Evolutionary conservation across 2,888 invertebrate species (phyloP).

Genomic region (Amblyjoppa fuscipennis): DNA sequence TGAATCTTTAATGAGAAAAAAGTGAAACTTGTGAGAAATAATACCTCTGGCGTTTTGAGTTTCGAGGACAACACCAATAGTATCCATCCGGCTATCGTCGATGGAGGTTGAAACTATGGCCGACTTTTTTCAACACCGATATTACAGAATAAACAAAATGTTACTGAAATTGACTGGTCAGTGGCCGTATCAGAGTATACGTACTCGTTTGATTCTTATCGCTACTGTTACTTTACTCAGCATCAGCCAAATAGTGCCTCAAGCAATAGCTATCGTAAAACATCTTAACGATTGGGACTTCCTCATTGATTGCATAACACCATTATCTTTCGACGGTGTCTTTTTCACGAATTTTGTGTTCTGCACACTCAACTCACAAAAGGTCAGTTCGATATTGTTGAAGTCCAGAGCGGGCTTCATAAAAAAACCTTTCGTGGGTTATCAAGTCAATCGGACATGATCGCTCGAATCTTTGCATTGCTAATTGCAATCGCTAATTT

Average conservation of each 20-base stretch:
- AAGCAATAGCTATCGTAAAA: constrained; percentile 26
- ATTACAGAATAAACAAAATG: constrained; percentile 41
- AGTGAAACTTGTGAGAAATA: background rate
- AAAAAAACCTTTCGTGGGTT: too few species aligned
- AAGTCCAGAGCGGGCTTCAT: too few species aligned
- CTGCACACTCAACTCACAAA: too few species aligned
- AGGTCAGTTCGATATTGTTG: too few species aligned
- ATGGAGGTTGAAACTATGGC: constrained; percentile 4
- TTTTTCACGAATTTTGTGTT: constrained; percentile 9
- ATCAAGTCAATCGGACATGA: background rate
- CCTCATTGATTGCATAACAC: constrained; percentile 27
- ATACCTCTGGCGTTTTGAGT: background rate
- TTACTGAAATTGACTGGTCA: constrained; percentile 41
- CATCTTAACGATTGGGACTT: constrained; percentile 41
- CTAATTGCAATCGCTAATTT: background rate
- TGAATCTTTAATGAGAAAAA: background rate
- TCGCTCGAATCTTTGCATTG: constrained; percentile 29
- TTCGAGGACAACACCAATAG: background rate
- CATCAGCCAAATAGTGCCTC: constrained; percentile 38
- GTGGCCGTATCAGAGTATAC: constrained; percentile 49
- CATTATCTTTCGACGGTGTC: constrained; percentile 14
- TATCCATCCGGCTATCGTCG: background rate
- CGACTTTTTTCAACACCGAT: constrained; percentile 29
- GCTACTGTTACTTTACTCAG: background rate
- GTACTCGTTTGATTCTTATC: background rate